Conservation (phyloP, 1,140 invertebrate genomes). For the Zaprionus capensis region DNA sequence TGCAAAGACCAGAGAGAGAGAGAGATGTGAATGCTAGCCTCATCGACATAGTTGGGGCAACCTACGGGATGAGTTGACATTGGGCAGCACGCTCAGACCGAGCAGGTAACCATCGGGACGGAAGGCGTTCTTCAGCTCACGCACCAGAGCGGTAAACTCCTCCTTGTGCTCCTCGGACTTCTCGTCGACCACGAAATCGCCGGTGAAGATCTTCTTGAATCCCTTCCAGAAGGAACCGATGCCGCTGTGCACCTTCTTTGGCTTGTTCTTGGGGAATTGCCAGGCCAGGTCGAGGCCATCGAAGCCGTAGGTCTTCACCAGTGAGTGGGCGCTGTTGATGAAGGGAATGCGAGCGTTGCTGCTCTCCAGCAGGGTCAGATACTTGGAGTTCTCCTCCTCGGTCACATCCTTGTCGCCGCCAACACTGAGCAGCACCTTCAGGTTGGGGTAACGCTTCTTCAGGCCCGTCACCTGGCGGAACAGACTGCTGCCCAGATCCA, state of each 20-base stretch:
- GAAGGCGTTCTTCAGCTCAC: constrained; percentile 89
- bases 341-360: constrained; percentile 89
- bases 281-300: constrained; percentile 94
- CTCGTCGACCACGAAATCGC: constrained; percentile 89
- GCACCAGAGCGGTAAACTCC: constrained; percentile 90
- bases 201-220: constrained; percentile 90
- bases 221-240: constrained; percentile 89
- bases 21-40: not conserved
- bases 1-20: constrained; percentile 71
- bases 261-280: constrained; percentile 92
- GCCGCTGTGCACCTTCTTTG: constrained; percentile 90
- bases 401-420: constrained; percentile 89
- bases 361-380: constrained; percentile 87
- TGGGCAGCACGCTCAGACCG: constrained; percentile 89
- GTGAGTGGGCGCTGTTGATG: constrained; percentile 89
- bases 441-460: constrained; percentile 89
- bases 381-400: constrained; percentile 84
- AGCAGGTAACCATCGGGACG: constrained; percentile 88
- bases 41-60: not conserved
- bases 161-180: constrained; percentile 91
- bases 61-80: constrained; percentile 90
- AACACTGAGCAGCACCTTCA: constrained; percentile 91
- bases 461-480: constrained; percentile 89
- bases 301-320: constrained; percentile 91
- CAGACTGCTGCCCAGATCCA: constrained; percentile 89